Evolutionary conservation across 1,140 invertebrate genomes (phyloP), one percentile per base, ranked within the genome.

Genomic region (Magallana gigas): DNA sequence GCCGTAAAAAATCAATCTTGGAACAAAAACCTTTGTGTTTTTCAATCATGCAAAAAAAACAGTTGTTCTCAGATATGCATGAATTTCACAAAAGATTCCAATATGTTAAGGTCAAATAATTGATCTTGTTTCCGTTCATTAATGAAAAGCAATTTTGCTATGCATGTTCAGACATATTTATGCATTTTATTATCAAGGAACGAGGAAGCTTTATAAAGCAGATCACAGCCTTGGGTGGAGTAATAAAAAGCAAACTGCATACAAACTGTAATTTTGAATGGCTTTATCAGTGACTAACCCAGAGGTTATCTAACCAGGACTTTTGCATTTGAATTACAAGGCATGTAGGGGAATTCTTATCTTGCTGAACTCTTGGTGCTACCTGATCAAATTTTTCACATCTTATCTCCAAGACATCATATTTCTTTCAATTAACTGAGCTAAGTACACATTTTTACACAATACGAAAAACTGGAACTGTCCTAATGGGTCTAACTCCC

Each of bases 251-350:
- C 36, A 11, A 48, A 36, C 8, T 8, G 68, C 68, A 9, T 12
- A 8, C 68, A 76, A 12, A 29, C 23, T 29, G 36, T 8, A 0
- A 68, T 23, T 68, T 62, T 16, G n/a, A 62, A 62, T n/a, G 23
- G 8, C 23, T 29, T 76, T 76, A 76, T 76, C 68, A 23, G 8
- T 76, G 9, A 76, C 68, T 29, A 76, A 76, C 23, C 18, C 68
- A 11, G 8, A 71, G 68, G 68, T 76, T 76, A 76, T 76, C 68
- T 76, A 76, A 76, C 68, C 68, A 76, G 68, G 68, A 76, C 68
- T 76, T 76, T 76, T 76, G 23, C 68, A 76, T 76, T 18, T 76
- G 68, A n/a, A 64, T 64, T 64, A 18, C 23, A 48, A 48, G 36
- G 36, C 36, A 48, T 48, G 36, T 48, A 36, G 68, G 68, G 68